Conservation (phyloP, 2,797 vertebrate species). For the Lithobates sylvaticus region DNA sequence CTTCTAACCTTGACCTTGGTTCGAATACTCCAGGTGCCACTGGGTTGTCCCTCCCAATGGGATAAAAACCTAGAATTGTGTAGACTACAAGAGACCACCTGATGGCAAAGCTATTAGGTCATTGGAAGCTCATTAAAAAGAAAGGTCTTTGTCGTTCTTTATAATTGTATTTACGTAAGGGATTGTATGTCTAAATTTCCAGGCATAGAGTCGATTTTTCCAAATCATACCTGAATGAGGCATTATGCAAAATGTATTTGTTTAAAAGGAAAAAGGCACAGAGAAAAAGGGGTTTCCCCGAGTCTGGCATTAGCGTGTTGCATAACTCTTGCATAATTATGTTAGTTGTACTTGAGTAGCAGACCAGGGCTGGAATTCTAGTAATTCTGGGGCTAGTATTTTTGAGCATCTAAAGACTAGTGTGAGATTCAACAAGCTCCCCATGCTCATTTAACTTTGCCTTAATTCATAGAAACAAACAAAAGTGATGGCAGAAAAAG, state of each 20-base stretch:
- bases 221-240: slow-evolving; percentile 7
- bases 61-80: slow-evolving; percentile 10
- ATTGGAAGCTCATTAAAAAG: slow-evolving; percentile 24
- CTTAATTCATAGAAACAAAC: too few species aligned
- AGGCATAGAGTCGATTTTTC: background rate
- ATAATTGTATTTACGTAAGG: slow-evolving; percentile 11
- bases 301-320: background rate
- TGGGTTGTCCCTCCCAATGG: slow-evolving; percentile 25
- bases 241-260: background rate
- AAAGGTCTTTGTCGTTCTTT: slow-evolving; percentile 19
- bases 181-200: background rate
- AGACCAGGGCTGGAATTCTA: background rate
- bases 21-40: slow-evolving; percentile 39
- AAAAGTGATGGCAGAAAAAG: too few species aligned
- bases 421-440: background rate
- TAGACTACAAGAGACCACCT: slow-evolving; percentile 28
- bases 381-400: background rate
- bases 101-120: slow-evolving; percentile 5
- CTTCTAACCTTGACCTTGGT: slow-evolving; percentile 51
- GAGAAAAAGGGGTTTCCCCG: background rate
- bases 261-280: background rate
- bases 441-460: too few species aligned
- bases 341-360: background rate
- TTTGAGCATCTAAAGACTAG: background rate
- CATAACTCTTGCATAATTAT: background rate